Evolutionary conservation across 2,888 invertebrate species (phyloP), one percentile per base, ranked within the genome.

Genomic region (Anodontia alba): DNA sequence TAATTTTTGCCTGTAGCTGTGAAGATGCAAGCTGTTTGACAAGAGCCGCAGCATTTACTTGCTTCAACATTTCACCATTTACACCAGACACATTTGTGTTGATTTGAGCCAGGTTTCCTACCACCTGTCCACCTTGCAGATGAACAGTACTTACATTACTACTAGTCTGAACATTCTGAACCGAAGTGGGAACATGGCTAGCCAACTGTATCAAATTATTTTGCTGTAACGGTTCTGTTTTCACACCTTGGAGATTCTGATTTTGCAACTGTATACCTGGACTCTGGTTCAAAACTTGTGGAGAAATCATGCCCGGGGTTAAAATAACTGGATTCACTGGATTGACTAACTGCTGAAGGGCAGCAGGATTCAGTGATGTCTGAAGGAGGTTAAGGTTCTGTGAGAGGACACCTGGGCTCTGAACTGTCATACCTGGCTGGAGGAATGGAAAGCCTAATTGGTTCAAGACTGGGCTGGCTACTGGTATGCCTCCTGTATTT

Each of bases 381-480:
- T 46, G 71, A 38, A 49, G 71, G 0, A 72, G 51, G 23, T 36
- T 57, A 26, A 71, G 31, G 15, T 76, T 57, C 54, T 67, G 78
- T 10, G 78, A 80, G 2, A 78, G 46, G 23, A 78, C 33, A 38
- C 76, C 36, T 26, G 78, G 70, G 33, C 69, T 82, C 43, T 80
- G 78, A 38, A 76, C 36, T 15, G 80, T 49, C 31, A 84, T n/a
- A 43, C 75, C 76, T 8, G 78, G 54, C 23, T 84, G 84, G 8
- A 84, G 33, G 12, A 84, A 42, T 38, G 81, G 81, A 29, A 85
- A 49, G 8, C 85, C 85, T 31, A 84, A 23, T 31, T 51, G 79
- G 31, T 80, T 81, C 0, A 84, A 57, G 10, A 82, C 31, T 46
- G 81, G 83, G 46, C 77, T 83, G 1, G 86, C 77, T 7, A 83